Base-by-base conservation (phyloP, 1,140 invertebrate genomes). In the Danaus plexippus region DNA sequence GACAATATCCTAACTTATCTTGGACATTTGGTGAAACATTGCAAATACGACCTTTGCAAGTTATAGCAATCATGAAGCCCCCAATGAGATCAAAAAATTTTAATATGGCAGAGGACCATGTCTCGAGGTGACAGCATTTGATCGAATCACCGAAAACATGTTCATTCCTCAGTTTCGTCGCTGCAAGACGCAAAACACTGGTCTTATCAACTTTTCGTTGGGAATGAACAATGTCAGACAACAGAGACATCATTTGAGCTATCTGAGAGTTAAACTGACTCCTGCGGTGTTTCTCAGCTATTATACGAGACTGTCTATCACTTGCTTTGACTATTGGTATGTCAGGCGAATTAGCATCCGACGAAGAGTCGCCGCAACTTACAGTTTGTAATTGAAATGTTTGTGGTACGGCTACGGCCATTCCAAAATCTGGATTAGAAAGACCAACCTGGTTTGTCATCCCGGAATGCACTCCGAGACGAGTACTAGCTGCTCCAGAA, bases 241-340 rank as follows among this genome's bases (percentile, higher is more conserved):
- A 91, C 65, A 97, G 88, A 15, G 90, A 87, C 32, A 94, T 93
- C 73, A 98, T 90, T 77, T 95, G 92, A 22, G 89, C 89, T 63
- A 98, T 97, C 75, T 93, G 94, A 9, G 91, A 90, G 85, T 97
- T 98, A 59, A 97, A 91, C 75, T 95, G 96, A 77, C 97, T 96
- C 18, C 96, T 88, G 7, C 97, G 90, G 74, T 95, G 92, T 78
- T 98, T 97, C 73, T 98, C 97, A 8, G 95, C 95, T 71, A 91
- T 89, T 75, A 96, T 97, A 45, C 95, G 89, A 59, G 92, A 91
- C 69, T 94, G 91, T 43, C 95, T 90, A 60, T 93, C 94, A 57
- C 84, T 87, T 9, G 81, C 81, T 55, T 77, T 82, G 1, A 65
- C 61, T 10, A 67, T 52, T 2, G 74, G 67, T 63, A 81, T 59